Evolutionary conservation across 2,113 vertebrate species (phyloP).

Genomic region (Motacilla alba): DNA sequence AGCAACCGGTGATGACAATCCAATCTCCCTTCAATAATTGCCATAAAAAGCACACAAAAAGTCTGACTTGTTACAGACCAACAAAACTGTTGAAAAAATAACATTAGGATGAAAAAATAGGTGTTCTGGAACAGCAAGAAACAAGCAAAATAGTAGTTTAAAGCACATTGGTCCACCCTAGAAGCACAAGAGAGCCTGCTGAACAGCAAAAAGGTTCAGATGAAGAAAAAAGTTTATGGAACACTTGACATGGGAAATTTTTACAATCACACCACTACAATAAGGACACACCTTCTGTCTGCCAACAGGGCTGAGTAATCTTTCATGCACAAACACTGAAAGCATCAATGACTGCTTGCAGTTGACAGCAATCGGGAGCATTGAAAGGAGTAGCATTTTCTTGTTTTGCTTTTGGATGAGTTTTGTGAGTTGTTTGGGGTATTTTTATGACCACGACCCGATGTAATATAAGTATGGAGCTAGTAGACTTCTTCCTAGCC

Average conservation of each 20-base stretch:
- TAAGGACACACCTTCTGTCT: fast-evolving
- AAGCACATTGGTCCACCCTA: neutral
- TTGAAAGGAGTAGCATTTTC: neutral
- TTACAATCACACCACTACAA: neutral
- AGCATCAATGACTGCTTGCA: neutral
- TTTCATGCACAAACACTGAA: neutral
- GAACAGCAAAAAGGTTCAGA: neutral
- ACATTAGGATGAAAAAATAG: neutral
- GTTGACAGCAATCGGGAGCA: fast-evolving
- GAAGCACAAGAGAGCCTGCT: neutral
- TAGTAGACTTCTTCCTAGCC: fast-evolving
- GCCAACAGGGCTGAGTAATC: neutral
- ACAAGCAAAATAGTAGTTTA: neutral
- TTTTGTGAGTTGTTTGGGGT: neutral
- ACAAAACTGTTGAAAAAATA: neutral
- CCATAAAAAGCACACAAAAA: neutral
- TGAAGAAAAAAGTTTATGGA: neutral
- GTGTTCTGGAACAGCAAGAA: neutral
- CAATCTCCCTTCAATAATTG: neutral
- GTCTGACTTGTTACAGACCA: neutral
- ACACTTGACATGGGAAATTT: neutral
- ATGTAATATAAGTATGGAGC: neutral
- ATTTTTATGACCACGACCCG: neutral
- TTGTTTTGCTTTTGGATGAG: neutral
- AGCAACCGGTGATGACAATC: neutral